Conservation (phyloP, 2,113 vertebrate genomes). For the Oncorhynchus gorbuscha region DNA sequence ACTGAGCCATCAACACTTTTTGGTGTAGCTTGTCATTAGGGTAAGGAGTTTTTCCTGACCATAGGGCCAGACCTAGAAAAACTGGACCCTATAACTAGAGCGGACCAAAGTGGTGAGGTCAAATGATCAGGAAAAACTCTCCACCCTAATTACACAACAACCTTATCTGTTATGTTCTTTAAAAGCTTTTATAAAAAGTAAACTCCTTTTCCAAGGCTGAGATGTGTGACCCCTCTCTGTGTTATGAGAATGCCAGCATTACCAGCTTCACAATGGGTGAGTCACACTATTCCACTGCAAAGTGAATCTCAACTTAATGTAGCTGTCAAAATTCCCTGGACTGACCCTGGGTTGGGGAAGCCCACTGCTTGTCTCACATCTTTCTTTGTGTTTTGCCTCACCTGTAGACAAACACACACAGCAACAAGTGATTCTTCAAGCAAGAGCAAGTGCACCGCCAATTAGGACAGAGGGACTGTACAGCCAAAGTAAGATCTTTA, state of each 20-base stretch:
- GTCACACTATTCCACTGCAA: conserved; percentile 34
- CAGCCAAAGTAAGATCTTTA: conserved; percentile 68
- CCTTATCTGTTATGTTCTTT: too few relatives aligned
- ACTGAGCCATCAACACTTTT: too few relatives aligned
- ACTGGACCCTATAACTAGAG: too few relatives aligned
- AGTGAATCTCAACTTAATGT: background rate
- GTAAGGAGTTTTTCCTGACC: too few relatives aligned
- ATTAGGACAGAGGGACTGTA: conserved; percentile 78
- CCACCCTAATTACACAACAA: too few relatives aligned
- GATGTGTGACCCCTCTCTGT: conserved; percentile 79
- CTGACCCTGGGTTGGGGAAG: background rate
- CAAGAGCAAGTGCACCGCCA: conserved; percentile 70
- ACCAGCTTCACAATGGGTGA: conserved; percentile 82
- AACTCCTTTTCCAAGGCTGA: conserved; percentile 67
- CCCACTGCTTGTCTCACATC: background rate
- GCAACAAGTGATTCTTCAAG: conserved; percentile 83
- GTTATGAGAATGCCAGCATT: conserved; percentile 79
- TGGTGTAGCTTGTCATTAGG: too few relatives aligned
- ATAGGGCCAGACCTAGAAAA: too few relatives aligned
- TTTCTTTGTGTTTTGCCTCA: background rate
- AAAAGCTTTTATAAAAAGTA: background rate
- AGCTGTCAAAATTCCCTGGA: background rate
- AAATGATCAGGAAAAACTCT: too few relatives aligned
- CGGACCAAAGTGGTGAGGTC: too few relatives aligned
- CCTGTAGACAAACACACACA: conserved; percentile 82